Evolutionary conservation across 1,140 invertebrate species (phyloP).

Genomic region (Cydia strobilella): DNA sequence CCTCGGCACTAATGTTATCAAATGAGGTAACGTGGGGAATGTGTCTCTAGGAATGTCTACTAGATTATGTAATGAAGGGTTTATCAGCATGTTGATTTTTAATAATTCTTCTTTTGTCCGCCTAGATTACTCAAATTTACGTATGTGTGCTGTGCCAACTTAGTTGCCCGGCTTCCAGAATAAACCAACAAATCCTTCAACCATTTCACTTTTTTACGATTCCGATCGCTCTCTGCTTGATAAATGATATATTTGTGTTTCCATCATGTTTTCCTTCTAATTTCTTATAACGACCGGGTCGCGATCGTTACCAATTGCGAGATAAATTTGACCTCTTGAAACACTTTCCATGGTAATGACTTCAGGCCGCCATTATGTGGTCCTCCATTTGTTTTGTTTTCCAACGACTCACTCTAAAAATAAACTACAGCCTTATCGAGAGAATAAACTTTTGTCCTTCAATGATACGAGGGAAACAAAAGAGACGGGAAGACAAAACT

Average conservation of each 20-base stretch:
- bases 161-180: too few relatives aligned
- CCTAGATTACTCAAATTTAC: too few relatives aligned
- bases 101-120: too few relatives aligned
- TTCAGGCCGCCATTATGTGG: constrained; percentile 36
- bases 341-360: constrained; percentile 35
- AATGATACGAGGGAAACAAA: background rate
- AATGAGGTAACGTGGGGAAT: too few relatives aligned
- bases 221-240: too few relatives aligned
- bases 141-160: too few relatives aligned
- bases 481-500: constrained; percentile 8
- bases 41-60: too few relatives aligned
- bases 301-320: constrained; percentile 14
- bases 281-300: constrained; percentile 11
- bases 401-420: constrained; percentile 23
- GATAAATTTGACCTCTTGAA: constrained; percentile 31
- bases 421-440: constrained; percentile 5
- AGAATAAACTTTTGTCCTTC: constrained; percentile 13
- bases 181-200: too few relatives aligned
- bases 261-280: background rate
- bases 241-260: background rate
- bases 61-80: too few relatives aligned
- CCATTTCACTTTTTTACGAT: too few relatives aligned
- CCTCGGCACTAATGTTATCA: too few relatives aligned
- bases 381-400: constrained; percentile 37
- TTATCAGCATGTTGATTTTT: too few relatives aligned